Conservation (phyloP, 1,140 invertebrate genomes). For the Paralvinella palmiformis region DNA sequence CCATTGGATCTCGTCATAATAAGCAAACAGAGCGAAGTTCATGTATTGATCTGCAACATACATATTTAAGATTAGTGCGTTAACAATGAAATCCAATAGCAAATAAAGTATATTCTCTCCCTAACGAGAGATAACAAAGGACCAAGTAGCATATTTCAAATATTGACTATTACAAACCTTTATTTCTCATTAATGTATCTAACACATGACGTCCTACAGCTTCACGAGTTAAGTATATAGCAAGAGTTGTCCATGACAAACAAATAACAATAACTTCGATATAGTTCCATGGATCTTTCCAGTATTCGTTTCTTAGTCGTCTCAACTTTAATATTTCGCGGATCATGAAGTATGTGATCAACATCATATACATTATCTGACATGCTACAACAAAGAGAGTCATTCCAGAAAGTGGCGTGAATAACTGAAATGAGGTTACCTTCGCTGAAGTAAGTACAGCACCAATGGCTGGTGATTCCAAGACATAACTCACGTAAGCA, state of each 20-base stretch:
- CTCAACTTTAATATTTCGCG: constrained; percentile 14
- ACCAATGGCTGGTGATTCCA: constrained; percentile 17
- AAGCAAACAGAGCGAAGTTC: no score
- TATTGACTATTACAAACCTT: no score
- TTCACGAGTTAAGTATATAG: constrained; percentile 32
- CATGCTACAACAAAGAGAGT: constrained; percentile 12
- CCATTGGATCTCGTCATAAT: no score
- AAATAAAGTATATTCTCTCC: no score
- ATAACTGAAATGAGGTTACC: constrained; percentile 7
- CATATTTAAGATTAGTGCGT: no score
- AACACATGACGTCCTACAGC: no score
- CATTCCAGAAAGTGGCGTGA: constrained; percentile 10
- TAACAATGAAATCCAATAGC: no score
- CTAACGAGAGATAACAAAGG: no score
- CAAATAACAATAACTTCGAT: constrained; percentile 37
- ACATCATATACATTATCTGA: constrained; percentile 19
- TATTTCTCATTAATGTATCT: no score
- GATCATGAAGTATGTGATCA: constrained; percentile 19
- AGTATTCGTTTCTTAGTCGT: constrained; percentile 31
- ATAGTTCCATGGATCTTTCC: constrained; percentile 42
- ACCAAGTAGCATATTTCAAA: no score
- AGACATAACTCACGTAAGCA: constrained; percentile 23
- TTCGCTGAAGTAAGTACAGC: constrained; percentile 5
- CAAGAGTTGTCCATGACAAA: constrained; percentile 33
- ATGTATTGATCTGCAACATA: no score